These are phyloP conservation scores for Scaeva pyrastri DNA, from an alignment of 2,888 invertebrate species.

Conservation along the genomic window DNA sequence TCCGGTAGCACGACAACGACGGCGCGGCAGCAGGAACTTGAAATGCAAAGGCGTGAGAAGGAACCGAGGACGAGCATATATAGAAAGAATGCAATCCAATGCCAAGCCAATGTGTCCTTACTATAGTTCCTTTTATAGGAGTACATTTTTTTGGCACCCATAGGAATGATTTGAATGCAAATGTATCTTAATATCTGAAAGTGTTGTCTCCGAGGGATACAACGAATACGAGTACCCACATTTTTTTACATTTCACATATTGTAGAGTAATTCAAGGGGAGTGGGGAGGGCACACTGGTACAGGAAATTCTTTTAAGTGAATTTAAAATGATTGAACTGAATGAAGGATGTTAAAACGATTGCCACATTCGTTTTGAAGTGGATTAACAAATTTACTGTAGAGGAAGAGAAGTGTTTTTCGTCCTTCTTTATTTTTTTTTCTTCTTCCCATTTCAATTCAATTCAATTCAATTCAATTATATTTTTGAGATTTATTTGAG, in stretches of 20 bases:
- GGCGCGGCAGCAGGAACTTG: background rate
- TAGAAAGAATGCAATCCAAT: slow-evolving; percentile 51
- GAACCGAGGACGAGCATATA: background rate
- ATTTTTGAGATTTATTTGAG: slow-evolving; percentile 27
- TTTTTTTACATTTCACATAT: slow-evolving; percentile 58
- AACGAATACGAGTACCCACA: slow-evolving; percentile 1
- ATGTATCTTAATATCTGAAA: slow-evolving; percentile 73
- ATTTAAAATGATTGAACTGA: slow-evolving; percentile 70
- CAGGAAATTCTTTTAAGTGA: slow-evolving; percentile 66
- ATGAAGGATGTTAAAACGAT: slow-evolving; percentile 42
- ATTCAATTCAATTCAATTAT: slow-evolving; percentile 38
- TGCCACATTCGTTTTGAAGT: slow-evolving; percentile 60
- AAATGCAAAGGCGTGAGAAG: background rate
- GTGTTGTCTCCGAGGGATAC: slow-evolving; percentile 56
- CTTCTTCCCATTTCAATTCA: background rate
- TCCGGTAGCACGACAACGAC: too few relatives aligned
- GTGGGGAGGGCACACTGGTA: background rate
- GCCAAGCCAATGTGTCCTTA: slow-evolving; percentile 50
- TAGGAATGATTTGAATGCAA: slow-evolving; percentile 73
- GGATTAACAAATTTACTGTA: slow-evolving; percentile 64
- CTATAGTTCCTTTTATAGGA: slow-evolving; percentile 48
- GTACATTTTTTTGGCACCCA: slow-evolving; percentile 63
- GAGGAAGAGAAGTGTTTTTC: slow-evolving; percentile 24
- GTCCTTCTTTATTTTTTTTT: background rate
- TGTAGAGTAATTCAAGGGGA: slow-evolving; percentile 1